Evolutionary conservation across 2,113 vertebrate genomes (phyloP).

Genomic region (Eulacestoma nigropectus): DNA sequence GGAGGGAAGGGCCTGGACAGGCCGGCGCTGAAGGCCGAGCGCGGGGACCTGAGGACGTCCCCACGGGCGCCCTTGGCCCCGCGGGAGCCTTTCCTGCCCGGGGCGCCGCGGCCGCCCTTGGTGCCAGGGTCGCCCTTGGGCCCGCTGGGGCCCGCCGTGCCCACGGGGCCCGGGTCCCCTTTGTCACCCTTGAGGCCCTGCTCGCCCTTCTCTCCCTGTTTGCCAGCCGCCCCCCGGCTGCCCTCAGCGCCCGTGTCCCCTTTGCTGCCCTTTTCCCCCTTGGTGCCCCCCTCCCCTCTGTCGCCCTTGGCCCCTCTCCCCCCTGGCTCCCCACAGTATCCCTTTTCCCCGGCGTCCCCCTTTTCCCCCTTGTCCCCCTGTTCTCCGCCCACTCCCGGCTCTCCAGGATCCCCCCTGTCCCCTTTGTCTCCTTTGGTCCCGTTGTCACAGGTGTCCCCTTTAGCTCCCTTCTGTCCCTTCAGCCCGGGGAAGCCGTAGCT

Average conservation of each 20-base stretch:
- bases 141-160: slow-evolving; percentile 73
- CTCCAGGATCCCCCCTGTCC: slow-evolving; percentile 73
- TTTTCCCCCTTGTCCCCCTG: slow-evolving; percentile 79
- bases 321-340: too few relatives aligned
- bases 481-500: slow-evolving; percentile 74
- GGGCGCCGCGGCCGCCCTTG: slow-evolving; percentile 82
- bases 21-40: slow-evolving; percentile 89
- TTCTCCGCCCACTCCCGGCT: slow-evolving; percentile 69
- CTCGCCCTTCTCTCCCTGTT: slow-evolving; percentile 78
- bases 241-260: too few relatives aligned
- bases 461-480: slow-evolving; percentile 82
- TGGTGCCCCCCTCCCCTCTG: too few relatives aligned
- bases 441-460: slow-evolving; percentile 83
- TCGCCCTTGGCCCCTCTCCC: too few relatives aligned
- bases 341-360: slow-evolving; percentile 83
- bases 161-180: slow-evolving; percentile 79
- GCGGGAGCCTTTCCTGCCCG: slow-evolving; percentile 84
- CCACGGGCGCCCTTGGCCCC: slow-evolving; percentile 86
- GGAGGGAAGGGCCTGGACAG: slow-evolving; percentile 90
- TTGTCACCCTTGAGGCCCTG: slow-evolving; percentile 81
- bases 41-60: slow-evolving; percentile 17
- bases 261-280: too few relatives aligned
- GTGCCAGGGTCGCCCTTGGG: slow-evolving; percentile 78
- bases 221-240: too few relatives aligned
- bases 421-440: slow-evolving; percentile 88